Evolutionary conservation across 2,797 vertebrate species (phyloP), one percentile per base, ranked within the genome.

Genomic region (Cossypha polioptera): DNA sequence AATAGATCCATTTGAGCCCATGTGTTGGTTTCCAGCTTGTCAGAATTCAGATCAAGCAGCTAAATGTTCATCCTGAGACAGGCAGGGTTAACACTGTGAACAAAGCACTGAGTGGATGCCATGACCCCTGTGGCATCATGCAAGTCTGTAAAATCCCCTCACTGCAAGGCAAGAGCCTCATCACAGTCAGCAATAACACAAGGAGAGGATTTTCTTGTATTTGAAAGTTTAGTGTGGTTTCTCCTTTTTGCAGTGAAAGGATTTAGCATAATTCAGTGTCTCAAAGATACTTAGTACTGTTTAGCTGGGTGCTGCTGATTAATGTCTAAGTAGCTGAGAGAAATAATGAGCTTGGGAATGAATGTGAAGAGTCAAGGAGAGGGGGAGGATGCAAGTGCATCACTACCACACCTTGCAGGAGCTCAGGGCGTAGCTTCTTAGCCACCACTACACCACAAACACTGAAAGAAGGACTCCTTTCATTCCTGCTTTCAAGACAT

Each of bases 21-120:
- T 10, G 24, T 62, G 25, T 1, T 42, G 20, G 8, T 72, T 91
- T 73, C 45, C 65, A 80, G 57, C 54, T 78, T 68, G 42, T 86
- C 63, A 82, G 38, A 88, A 91, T 84, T 79, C 63, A 87, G 71
- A 91, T n/a, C 48, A 65, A 87, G 67, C 35, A 47, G 47, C 29
- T 48, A 33, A 50, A 69, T 9, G 35, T 38, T 86, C 65, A 54
- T 63, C 55, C 59, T 47, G 25, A 80, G 42, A 83, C 33, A 89
- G 74, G 78, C 31, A 87, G 35, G 50, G 36, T 74, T 91, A 93
- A 59, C 40, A 10, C 1, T n/a, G 55, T 36, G 33, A 82, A 35
- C 28, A 84, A 73, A 65, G 66, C 54, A 55, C 26, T 69, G 65
- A 80, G 42, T 15, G 80, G 77, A 76, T 77, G 35, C 35, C 42